Evolutionary conservation across 2,113 vertebrate species (phyloP), one percentile per base, ranked within the genome.

Genomic region (Thomomys bottae): DNA sequence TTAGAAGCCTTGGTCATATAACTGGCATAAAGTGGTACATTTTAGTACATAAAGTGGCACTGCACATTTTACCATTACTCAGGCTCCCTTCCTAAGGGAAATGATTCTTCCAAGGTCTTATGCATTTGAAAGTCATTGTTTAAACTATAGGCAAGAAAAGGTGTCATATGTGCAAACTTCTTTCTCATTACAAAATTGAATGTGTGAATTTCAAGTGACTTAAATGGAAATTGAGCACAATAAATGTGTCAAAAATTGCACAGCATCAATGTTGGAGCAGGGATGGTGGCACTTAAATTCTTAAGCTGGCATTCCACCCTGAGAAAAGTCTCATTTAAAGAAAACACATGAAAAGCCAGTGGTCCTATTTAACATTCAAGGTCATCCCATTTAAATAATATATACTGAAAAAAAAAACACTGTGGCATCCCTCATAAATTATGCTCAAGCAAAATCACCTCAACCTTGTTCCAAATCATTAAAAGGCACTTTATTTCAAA

Each of bases 291-390:
- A 54, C 49, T 54, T 54, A 54, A 54, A 17, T 87, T 89, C 70
- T 86, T 96, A 32, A 94, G 32, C 73, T 96, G 88, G 93, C 80
- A 94, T 96, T 96, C 96, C 82, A 96, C 80, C 93, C 89, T 89
- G 64, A 96, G 89, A 95, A 84, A 94, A 93, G 59, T 79, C 57
- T 87, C 76, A 73, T 64, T 85, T 70, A 49, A 88, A 94, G 91
- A 87, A 96, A 81, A 93, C 76, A 91, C 77, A 92, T 63, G 77
- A 77, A 92, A 95, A 92, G 81, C 59, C 87, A 84, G 77, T 0
- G 77, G 71, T 92, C 91, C 94, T 79, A 94, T 87, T 94, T 95
- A 94, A 87, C 82, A 96, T 91, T 97, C 96, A 97, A 97, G 94
- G 96, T 96, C 96, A 96, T 64, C 81, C 24, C 93, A 96, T 84